Evolutionary conservation across 2,113 vertebrate genomes (phyloP).

Genomic region (Cichladusa arquata): DNA sequence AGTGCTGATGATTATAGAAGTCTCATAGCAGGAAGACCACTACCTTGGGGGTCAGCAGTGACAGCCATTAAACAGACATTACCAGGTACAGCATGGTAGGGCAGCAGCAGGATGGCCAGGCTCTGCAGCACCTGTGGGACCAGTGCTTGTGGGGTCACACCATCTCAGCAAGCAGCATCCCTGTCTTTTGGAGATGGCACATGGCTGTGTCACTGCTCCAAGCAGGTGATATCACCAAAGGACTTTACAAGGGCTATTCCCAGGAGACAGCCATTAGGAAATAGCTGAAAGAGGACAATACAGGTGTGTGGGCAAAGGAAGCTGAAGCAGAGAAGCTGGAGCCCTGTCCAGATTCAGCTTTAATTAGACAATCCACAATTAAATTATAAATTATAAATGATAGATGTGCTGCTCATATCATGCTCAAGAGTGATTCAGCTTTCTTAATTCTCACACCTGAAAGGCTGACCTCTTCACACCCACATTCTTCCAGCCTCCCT

Average conservation of each 20-base stretch:
- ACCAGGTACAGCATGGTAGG: rapidly evolving
- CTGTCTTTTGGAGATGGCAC: not conserved
- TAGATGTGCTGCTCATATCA: not conserved
- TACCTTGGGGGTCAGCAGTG: not conserved
- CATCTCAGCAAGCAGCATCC: not conserved
- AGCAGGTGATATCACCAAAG: not conserved
- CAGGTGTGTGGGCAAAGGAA: not conserved
- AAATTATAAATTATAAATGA: not conserved
- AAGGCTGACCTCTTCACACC: not conserved
- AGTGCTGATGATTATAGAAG: not conserved
- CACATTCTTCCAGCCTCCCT: not conserved
- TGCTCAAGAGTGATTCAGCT: not conserved
- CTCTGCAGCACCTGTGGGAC: not conserved
- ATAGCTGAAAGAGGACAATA: not conserved
- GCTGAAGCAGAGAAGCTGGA: not conserved
- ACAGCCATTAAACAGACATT: not conserved
- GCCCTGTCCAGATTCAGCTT: not conserved
- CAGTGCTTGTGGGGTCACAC: not conserved
- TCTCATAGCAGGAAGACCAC: not conserved
- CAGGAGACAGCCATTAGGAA: not conserved
- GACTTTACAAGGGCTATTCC: not conserved
- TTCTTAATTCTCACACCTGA: not conserved
- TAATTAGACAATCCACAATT: not conserved
- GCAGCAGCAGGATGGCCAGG: not conserved
- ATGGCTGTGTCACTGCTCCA: not conserved